These are phyloP conservation scores for Platyura marginata DNA, from an alignment of 1,140 invertebrate genomes.

Conservation along the genomic window DNA sequence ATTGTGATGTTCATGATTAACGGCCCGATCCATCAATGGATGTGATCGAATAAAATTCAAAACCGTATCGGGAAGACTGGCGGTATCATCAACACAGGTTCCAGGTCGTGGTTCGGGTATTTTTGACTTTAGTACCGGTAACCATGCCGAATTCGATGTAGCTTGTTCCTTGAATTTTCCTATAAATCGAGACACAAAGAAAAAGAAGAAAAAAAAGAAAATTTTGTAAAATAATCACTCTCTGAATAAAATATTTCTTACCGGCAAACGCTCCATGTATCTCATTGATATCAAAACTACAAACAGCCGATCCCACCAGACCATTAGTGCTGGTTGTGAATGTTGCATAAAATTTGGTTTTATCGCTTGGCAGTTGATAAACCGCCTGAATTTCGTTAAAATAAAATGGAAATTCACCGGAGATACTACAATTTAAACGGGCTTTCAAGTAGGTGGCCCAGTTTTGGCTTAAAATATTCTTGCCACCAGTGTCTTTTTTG, in stretches of 20 bases:
- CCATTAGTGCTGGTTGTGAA: constrained; percentile 87
- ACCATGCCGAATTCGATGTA: constrained; percentile 73
- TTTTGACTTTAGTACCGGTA: constrained; percentile 68
- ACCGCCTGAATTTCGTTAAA: constrained; percentile 93
- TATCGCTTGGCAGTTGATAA: constrained; percentile 71
- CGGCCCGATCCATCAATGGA: constrained; percentile 86
- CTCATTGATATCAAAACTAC: constrained; percentile 74
- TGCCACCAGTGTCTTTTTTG: constrained; percentile 87
- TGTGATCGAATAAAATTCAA: constrained; percentile 88
- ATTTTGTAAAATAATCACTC: neutral
- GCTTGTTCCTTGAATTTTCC: constrained; percentile 86
- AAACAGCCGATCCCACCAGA: constrained; percentile 83
- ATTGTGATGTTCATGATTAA: constrained; percentile 68
- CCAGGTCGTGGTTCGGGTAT: constrained; percentile 81
- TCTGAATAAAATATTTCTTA: constrained; percentile 14
- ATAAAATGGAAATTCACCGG: constrained; percentile 88
- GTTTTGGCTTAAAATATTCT: constrained; percentile 77
- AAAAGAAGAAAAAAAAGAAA: neutral
- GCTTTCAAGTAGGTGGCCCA: constrained; percentile 94
- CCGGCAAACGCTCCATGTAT: constrained; percentile 80
- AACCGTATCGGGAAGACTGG: constrained; percentile 66
- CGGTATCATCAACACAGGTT: constrained; percentile 75
- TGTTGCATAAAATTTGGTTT: constrained; percentile 83
- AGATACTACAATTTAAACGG: constrained; percentile 84
- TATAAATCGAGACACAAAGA: constrained; percentile 6